These are phyloP conservation scores for Caerostris darwini DNA, from an alignment of 1,140 invertebrate genomes.

Conservation along the genomic window DNA sequence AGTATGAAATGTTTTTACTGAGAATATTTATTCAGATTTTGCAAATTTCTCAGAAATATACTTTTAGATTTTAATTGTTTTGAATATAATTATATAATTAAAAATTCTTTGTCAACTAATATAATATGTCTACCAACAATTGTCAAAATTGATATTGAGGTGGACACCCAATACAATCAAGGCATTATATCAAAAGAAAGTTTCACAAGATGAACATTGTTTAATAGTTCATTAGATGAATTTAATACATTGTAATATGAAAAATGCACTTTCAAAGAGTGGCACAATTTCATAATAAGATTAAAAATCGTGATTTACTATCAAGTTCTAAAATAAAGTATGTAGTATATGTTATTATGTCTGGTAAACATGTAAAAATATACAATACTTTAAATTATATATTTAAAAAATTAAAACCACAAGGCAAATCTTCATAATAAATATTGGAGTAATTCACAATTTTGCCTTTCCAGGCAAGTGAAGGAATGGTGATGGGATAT, in stretches of 20 bases:
- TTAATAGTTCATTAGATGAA: conserved; percentile 6
- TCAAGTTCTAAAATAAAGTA: neutral
- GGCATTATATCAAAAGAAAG: too few relatives aligned
- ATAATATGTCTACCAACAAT: too few relatives aligned
- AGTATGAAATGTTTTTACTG: too few relatives aligned
- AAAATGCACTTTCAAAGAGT: conserved; percentile 11
- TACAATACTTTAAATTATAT: conserved; percentile 62
- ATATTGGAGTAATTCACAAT: conserved; percentile 25
- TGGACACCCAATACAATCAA: too few relatives aligned
- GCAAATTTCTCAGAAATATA: too few relatives aligned
- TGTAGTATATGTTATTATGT: conserved; percentile 22
- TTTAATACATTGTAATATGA: conserved; percentile 30
- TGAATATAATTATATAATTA: too few relatives aligned
- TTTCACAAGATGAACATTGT: neutral
- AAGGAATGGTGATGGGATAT: conserved; percentile 79
- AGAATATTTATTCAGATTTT: too few relatives aligned
- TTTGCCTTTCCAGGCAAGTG: conserved; percentile 55
- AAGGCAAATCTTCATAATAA: neutral
- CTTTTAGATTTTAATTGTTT: too few relatives aligned
- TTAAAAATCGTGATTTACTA: neutral
- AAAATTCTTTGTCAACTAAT: too few relatives aligned
- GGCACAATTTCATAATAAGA: neutral
- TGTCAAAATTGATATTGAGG: too few relatives aligned
- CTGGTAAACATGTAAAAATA: conserved; percentile 53
- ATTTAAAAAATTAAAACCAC: neutral